A percentile compares a stretch with the other conserved stretches of the same genome.
Conservation (phyloP, 2,797 vertebrate species). For the Bradypodion ventrale region DNA sequence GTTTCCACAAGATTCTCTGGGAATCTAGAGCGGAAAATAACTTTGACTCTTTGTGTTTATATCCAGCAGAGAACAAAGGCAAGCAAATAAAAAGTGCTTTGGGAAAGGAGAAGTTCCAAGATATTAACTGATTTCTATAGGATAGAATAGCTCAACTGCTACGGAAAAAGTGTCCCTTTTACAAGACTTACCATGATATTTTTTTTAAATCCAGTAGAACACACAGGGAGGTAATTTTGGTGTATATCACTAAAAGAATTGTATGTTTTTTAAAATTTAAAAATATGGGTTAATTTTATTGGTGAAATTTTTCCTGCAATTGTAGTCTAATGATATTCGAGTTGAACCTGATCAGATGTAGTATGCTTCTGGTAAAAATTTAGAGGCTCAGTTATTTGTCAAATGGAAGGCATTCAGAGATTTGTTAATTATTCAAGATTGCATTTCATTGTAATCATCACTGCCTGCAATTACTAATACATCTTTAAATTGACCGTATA, state of each 20-base stretch:
- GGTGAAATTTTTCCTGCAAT: neutral
- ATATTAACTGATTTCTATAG: slow-evolving; percentile 14
- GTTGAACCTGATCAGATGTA: neutral
- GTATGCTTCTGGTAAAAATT: neutral
- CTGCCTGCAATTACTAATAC: slow-evolving; percentile 31
- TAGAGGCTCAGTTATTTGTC: neutral
- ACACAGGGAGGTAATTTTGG: neutral
- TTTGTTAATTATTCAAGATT: slow-evolving; percentile 16
- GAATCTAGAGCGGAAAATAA: neutral
- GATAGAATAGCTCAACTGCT: neutral
- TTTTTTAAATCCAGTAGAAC: slow-evolving; percentile 17
- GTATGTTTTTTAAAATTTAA: neutral
- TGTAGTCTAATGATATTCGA: neutral
- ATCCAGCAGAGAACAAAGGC: slow-evolving; percentile 22
- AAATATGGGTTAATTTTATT: neutral
- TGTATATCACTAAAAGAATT: slow-evolving; percentile 37
- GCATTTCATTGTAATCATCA: slow-evolving; percentile 17
- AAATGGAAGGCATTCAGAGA: slow-evolving; percentile 24
- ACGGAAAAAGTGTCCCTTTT: neutral
- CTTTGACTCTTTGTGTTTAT: neutral
- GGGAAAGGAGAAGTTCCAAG: slow-evolving; percentile 16
- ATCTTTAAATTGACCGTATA: slow-evolving; percentile 20
- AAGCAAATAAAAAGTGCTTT: slow-evolving; percentile 1
- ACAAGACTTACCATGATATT: slow-evolving; percentile 7
- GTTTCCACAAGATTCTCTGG: slow-evolving; percentile 27